These are phyloP conservation scores for Struthio camelus DNA, from an alignment of 2,113 vertebrate genomes.

Conservation along the genomic window DNA sequence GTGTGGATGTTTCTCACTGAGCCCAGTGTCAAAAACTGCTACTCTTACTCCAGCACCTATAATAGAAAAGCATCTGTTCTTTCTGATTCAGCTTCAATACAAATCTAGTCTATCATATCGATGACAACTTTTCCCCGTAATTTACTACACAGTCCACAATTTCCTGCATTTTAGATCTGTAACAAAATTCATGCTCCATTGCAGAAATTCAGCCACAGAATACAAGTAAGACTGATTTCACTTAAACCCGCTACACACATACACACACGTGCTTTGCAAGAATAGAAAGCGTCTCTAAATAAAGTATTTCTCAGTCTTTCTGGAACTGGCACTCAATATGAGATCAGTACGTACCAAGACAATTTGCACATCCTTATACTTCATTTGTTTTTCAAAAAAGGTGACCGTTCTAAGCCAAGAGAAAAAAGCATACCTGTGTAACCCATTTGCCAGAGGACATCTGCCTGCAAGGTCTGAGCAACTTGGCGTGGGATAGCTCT, in stretches of 20 bases:
- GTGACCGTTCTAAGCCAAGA: not conserved
- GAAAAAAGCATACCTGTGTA: constrained; percentile 85
- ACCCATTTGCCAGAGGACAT: constrained; percentile 98
- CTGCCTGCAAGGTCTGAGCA: constrained; percentile 96
- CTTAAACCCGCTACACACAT: not conserved
- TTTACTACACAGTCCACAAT: not conserved
- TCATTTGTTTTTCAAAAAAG: not conserved
- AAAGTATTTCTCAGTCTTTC: not conserved
- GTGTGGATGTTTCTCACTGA: constrained; percentile 97
- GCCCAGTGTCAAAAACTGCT: constrained; percentile 96
- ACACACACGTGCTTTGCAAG: not conserved
- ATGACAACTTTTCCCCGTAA: not conserved
- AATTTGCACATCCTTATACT: not conserved
- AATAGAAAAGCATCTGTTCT: not conserved
- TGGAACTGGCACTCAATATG: not conserved
- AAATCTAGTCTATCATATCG: not conserved
- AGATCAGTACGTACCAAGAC: not conserved
- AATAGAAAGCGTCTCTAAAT: not conserved
- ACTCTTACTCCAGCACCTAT: constrained; percentile 93
- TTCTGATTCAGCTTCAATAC: not conserved
- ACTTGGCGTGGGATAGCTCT: constrained; percentile 96
- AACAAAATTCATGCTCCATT: not conserved
- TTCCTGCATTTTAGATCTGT: not conserved
- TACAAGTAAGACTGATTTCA: not conserved
- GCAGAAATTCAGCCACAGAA: not conserved